A percentile compares a stretch with the other conserved stretches of the same genome.
Conservation (phyloP, 2,113 vertebrate species). For the Anseranas semipalmata region DNA sequence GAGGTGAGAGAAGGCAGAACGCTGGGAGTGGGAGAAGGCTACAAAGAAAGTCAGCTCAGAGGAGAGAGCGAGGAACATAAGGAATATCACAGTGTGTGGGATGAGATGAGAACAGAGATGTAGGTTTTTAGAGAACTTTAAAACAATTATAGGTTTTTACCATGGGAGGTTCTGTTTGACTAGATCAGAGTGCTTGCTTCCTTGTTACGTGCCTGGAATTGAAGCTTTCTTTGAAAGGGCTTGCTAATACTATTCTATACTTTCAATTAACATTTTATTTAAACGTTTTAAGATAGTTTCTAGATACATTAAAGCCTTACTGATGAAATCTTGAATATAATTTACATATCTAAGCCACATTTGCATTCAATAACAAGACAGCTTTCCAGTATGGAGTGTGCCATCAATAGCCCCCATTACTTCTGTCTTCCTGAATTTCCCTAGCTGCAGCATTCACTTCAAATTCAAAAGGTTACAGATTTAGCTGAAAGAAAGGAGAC, state of each 20-base stretch:
- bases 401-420: not conserved
- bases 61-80: conserved; percentile 66
- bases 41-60: conserved; percentile 64
- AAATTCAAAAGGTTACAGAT: not conserved
- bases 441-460: not conserved
- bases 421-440: not conserved
- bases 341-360: conserved; percentile 57
- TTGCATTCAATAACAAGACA: conserved; percentile 54
- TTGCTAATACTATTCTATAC: conserved; percentile 30
- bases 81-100: conserved; percentile 68
- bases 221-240: conserved; percentile 54
- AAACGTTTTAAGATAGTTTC: conserved; percentile 58
- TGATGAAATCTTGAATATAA: conserved; percentile 54
- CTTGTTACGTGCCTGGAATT: conserved; percentile 53
- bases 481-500: not conserved
- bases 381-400: not conserved
- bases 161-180: conserved; percentile 69
- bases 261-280: conserved; percentile 69
- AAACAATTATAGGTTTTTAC: conserved; percentile 72
- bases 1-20: conserved; percentile 64
- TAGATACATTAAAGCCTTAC: conserved; percentile 50
- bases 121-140: conserved; percentile 69
- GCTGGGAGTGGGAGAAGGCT: conserved; percentile 69
- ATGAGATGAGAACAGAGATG: conserved; percentile 67
- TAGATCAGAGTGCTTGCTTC: conserved; percentile 57